A percentile compares a stretch with the other conserved stretches of the same genome.
Evolutionary conservation across 2,113 vertebrate genomes (phyloP).

Genomic region (Eubucco bourcierii): DNA sequence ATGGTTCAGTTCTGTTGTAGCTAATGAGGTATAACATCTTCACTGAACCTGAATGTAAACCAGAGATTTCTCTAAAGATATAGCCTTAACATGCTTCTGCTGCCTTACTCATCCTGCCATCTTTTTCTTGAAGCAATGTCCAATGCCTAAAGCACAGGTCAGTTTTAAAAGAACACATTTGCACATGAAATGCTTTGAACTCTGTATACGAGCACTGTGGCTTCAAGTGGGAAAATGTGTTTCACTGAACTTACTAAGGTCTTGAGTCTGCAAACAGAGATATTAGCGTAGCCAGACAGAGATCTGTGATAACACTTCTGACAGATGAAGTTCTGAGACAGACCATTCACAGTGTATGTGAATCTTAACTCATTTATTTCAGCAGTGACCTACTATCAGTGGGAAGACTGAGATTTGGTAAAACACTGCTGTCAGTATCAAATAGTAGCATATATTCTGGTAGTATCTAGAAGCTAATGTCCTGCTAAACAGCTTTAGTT

Average conservation of each 20-base stretch:
- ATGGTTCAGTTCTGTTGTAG: slow-evolving; percentile 63
- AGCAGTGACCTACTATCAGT: neutral
- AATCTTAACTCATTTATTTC: neutral
- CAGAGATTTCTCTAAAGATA: slow-evolving; percentile 47
- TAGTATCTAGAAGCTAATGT: neutral
- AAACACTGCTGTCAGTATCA: neutral
- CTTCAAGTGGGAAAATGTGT: slow-evolving; percentile 10
- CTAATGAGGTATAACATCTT: slow-evolving; percentile 66
- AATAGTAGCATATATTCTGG: neutral
- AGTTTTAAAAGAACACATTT: slow-evolving; percentile 62
- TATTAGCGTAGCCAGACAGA: neutral
- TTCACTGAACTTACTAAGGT: neutral
- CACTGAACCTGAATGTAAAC: slow-evolving; percentile 62
- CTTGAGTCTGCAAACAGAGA: neutral
- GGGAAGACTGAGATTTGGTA: neutral
- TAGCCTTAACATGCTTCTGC: neutral
- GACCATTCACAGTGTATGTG: neutral
- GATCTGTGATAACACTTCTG: neutral
- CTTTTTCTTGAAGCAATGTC: slow-evolving; percentile 68
- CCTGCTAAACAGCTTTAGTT: neutral
- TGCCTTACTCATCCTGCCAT: slow-evolving; percentile 21
- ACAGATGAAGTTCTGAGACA: neutral
- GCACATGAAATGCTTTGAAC: slow-evolving; percentile 27
- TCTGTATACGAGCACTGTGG: slow-evolving; percentile 13
- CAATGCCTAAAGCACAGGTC: slow-evolving; percentile 35